Conservation (phyloP, 2,888 invertebrate species). For the Troides helena region DNA sequence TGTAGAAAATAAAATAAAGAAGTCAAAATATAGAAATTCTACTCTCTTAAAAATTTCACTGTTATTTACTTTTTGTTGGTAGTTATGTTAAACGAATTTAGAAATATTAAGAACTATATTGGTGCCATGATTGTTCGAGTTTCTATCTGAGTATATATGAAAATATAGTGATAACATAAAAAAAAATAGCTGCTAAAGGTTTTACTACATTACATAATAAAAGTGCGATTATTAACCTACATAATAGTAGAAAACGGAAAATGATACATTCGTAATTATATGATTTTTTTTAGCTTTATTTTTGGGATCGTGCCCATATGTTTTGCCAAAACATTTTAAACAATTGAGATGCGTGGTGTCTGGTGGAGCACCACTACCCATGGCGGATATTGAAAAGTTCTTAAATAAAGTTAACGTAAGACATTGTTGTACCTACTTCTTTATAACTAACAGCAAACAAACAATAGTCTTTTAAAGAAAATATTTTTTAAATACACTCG, state of each 20-base stretch:
- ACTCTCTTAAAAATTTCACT: background rate
- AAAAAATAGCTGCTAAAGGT: too few relatives aligned
- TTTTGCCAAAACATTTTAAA: conserved; percentile 80
- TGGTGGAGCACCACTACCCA: conserved; percentile 85
- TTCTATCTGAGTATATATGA: too few relatives aligned
- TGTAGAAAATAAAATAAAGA: background rate
- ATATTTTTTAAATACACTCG: too few relatives aligned
- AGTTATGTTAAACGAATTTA: background rate
- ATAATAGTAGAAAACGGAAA: too few relatives aligned
- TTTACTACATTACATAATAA: too few relatives aligned
- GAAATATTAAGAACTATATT: too few relatives aligned
- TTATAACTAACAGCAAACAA: conserved; percentile 16
- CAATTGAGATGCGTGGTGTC: conserved; percentile 69
- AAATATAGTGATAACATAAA: too few relatives aligned
- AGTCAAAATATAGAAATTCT: background rate
- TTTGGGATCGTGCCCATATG: conserved; percentile 81
- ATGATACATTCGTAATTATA: too few relatives aligned
- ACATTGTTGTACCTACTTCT: background rate
- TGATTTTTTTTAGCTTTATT: conserved; percentile 81
- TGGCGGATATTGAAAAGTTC: conserved; percentile 78
- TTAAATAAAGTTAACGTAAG: conserved; percentile 65
- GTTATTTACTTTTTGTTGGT: background rate
- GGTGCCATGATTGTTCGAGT: too few relatives aligned
- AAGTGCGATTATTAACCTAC: too few relatives aligned
- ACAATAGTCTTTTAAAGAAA: too few relatives aligned